phyloP scores from a whole-genome alignment of 2,797 vertebrate species.

The Myotis vivesi region DNA sequence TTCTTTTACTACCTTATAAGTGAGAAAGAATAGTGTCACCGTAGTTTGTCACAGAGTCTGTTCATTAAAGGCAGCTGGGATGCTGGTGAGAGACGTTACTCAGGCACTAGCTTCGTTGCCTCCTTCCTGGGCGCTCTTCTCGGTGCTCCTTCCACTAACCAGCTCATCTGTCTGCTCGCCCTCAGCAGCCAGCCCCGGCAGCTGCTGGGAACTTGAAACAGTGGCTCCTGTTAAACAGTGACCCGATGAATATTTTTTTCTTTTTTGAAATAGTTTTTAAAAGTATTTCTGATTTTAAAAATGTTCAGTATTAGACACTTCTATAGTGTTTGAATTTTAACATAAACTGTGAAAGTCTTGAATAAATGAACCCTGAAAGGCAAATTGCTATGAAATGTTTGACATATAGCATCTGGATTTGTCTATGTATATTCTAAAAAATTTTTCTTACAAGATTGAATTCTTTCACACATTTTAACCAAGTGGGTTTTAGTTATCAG shows the following conservation, averaged over 20 bases:
- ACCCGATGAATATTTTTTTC: not conserved
- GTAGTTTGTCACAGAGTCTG: not conserved
- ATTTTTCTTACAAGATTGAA: not conserved
- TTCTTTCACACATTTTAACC: not conserved
- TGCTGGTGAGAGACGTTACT: not conserved
- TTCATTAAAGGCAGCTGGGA: not conserved
- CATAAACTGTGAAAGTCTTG: not conserved
- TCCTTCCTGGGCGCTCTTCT: not conserved
- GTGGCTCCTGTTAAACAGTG: not conserved
- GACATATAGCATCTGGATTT: not conserved
- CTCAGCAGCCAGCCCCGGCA: not conserved
- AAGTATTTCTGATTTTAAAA: not conserved
- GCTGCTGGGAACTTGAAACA: not conserved
- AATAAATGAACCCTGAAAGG: not conserved
- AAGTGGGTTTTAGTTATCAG: not conserved
- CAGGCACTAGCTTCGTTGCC: not conserved
- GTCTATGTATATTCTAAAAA: not conserved
- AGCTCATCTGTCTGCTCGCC: not conserved
- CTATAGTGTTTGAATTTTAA: not conserved
- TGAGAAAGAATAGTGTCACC: not conserved
- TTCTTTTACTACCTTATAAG: not conserved
- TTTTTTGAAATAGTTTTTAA: not conserved
- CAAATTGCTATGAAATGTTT: not conserved
- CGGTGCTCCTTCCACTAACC: not conserved
- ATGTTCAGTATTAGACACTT: not conserved